Evolutionary conservation across 2,797 vertebrate species (phyloP).

Genomic region (Menidia menidia): DNA sequence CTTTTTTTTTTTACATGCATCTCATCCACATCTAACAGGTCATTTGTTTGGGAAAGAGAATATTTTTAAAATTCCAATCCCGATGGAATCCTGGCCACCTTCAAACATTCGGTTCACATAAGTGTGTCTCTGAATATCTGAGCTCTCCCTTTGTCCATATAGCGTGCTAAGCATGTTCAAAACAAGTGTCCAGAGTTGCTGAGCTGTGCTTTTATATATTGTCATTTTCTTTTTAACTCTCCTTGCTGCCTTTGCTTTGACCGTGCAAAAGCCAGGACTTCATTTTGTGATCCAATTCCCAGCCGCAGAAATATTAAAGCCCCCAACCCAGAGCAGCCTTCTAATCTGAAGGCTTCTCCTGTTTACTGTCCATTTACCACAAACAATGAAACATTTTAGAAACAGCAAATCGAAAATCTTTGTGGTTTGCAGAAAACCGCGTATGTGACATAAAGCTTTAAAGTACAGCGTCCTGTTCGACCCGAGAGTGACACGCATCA

Average conservation of each 20-base stretch:
- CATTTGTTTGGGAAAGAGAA: not conserved
- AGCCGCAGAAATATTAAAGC: not conserved
- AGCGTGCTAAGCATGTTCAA: not conserved
- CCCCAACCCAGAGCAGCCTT: not conserved
- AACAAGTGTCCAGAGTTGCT: not conserved
- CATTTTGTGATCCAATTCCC: not conserved
- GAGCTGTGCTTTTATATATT: not conserved
- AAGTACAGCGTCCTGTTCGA: not conserved
- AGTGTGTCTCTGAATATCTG: no score
- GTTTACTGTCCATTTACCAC: not conserved
- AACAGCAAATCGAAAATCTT: not conserved
- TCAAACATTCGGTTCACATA: no score
- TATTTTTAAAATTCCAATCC: not conserved
- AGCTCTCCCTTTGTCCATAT: no score
- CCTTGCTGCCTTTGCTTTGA: not conserved
- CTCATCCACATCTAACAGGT: no score
- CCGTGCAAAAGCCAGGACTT: not conserved
- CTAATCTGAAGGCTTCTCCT: not conserved
- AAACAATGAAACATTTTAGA: not conserved
- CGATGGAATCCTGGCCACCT: not conserved
- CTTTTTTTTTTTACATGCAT: no score
- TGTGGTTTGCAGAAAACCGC: not conserved
- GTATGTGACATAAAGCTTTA: not conserved
- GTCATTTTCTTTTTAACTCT: not conserved
- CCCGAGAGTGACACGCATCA: constrained; percentile 28